These are phyloP conservation scores for Danio tinwini DNA, from an alignment of 2,797 vertebrate species.

Conservation along the genomic window DNA sequence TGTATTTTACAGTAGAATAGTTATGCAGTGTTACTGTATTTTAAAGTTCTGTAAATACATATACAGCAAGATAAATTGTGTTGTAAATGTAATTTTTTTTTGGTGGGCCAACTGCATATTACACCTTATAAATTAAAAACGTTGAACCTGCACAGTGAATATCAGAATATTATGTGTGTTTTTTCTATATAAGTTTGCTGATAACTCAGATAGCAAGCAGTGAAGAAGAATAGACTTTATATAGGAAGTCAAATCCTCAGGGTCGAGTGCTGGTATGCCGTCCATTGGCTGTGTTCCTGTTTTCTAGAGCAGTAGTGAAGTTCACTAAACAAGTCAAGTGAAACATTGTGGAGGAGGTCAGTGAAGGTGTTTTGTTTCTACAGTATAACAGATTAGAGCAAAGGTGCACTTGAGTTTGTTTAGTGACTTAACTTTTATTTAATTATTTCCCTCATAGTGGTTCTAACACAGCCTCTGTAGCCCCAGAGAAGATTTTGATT, in stretches of 20 bases:
- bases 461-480: background rate
- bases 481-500: background rate
- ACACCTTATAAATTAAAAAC: too few relatives aligned
- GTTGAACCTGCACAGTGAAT: too few relatives aligned
- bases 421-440: background rate
- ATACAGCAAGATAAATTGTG: too few relatives aligned
- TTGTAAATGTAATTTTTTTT: too few relatives aligned
- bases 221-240: background rate
- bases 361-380: background rate
- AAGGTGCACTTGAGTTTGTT: background rate
- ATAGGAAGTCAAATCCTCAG: conserved; percentile 37
- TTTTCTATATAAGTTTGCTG: background rate
- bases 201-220: conserved; percentile 32
- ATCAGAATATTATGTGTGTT: too few relatives aligned
- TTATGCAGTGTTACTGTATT: too few relatives aligned
- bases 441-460: background rate
- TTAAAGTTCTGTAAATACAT: too few relatives aligned
- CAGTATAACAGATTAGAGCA: background rate
- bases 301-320: conserved; percentile 9
- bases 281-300: conserved; percentile 1
- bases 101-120: too few relatives aligned
- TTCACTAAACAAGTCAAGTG: conserved; percentile 5
- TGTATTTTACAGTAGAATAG: too few relatives aligned
- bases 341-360: background rate
- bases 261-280: conserved; percentile 23